A percentile compares a stretch with the other conserved stretches of the same genome.
Evolutionary conservation across 2,888 invertebrate species (phyloP).

Genomic region (Pherbina coryleti): DNA sequence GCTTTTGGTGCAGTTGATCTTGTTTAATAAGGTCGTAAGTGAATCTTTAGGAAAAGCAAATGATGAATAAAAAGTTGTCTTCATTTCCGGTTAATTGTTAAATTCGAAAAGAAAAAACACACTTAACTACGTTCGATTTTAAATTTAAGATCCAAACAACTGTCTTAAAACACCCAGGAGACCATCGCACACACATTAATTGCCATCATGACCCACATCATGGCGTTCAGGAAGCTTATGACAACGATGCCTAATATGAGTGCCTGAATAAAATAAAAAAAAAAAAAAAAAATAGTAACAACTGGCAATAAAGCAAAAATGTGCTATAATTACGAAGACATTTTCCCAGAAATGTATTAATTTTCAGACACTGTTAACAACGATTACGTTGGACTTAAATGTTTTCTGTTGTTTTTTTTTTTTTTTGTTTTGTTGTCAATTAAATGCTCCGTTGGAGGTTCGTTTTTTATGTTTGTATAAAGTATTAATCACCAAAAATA

Average conservation of each 20-base stretch:
- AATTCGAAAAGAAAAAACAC: background rate
- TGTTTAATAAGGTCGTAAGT: background rate
- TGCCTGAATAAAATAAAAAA: background rate
- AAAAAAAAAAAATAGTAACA: background rate
- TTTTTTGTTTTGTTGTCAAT: background rate
- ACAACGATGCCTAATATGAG: background rate
- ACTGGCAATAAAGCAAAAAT: background rate
- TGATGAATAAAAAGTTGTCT: background rate
- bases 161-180: background rate
- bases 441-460: constrained; percentile 8
- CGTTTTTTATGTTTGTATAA: background rate
- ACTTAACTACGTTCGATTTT: background rate
- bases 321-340: background rate
- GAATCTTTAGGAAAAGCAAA: background rate
- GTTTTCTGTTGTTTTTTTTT: background rate
- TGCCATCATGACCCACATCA: background rate
- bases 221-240: background rate
- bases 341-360: constrained; percentile 11
- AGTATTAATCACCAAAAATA: constrained; percentile 12
- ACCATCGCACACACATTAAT: background rate
- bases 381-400: background rate
- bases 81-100: background rate
- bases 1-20: no score
- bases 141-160: background rate
- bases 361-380: constrained; percentile 2